phyloP scores from a whole-genome alignment of 2,113 vertebrate species.

The Athene cunicularia region DNA sequence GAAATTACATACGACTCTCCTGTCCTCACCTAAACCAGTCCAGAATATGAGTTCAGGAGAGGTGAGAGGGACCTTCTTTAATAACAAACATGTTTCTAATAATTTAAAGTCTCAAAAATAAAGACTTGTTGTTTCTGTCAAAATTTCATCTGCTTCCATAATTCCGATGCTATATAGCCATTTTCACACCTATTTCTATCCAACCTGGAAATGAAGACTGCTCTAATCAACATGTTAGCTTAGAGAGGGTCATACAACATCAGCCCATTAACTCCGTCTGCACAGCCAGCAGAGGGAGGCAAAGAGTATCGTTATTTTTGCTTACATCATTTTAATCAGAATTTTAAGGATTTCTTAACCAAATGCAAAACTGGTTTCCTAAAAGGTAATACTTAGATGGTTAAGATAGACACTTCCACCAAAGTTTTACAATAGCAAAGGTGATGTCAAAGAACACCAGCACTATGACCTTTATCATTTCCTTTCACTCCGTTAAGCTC shows the following conservation, averaged over 20 bases:
- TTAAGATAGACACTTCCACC: background rate
- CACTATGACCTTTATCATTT: background rate
- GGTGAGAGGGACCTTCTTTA: slow-evolving; percentile 20
- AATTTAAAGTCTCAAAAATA: slow-evolving; percentile 20
- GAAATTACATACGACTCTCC: background rate
- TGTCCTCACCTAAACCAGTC: slow-evolving; percentile 42
- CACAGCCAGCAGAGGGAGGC: slow-evolving; percentile 69
- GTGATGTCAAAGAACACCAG: background rate
- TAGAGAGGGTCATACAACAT: background rate
- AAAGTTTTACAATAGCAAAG: background rate
- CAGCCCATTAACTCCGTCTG: background rate
- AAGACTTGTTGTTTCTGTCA: background rate
- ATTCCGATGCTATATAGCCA: background rate
- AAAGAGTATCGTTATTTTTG: slow-evolving; percentile 18
- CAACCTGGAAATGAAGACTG: background rate
- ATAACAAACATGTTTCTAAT: background rate
- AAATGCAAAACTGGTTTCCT: background rate
- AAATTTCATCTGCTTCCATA: background rate
- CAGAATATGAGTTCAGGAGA: slow-evolving; percentile 47
- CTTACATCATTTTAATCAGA: background rate
- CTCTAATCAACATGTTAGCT: background rate
- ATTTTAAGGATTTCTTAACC: background rate
- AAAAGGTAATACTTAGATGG: background rate
- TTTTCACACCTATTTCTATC: background rate
- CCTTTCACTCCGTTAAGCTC: background rate